Evolutionary conservation across 2,797 vertebrate species (phyloP).

Genomic region (Pelochelys cantorii): DNA sequence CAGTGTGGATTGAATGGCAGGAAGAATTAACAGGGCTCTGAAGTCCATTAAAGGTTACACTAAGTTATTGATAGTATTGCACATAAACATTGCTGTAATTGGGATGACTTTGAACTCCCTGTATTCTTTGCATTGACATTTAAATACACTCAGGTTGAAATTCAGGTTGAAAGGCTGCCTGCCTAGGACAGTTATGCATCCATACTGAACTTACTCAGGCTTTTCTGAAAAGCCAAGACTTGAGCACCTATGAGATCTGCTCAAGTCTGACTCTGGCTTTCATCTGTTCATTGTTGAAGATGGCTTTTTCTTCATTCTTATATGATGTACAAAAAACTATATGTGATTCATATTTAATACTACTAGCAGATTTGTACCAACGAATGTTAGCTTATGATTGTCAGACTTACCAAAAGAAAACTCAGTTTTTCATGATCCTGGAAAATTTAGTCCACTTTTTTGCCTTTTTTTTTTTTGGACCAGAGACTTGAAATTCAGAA

Average conservation of each 20-base stretch:
- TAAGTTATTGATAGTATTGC: background rate
- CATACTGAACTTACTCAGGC: background rate
- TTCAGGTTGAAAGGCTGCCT: background rate
- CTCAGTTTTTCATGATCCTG: background rate
- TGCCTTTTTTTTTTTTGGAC: background rate
- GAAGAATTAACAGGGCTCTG: slow-evolving; percentile 9
- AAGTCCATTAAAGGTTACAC: slow-evolving; percentile 14
- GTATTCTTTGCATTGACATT: background rate
- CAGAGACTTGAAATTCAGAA: background rate
- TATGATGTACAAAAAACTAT: background rate
- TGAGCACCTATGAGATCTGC: background rate
- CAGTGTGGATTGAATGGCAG: slow-evolving; percentile 24
- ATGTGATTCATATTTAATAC: background rate
- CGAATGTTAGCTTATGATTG: background rate
- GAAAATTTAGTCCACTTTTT: background rate
- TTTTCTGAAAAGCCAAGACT: background rate
- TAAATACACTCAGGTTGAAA: background rate
- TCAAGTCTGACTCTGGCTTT: background rate
- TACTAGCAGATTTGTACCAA: too few species aligned
- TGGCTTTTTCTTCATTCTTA: background rate
- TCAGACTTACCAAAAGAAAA: rapidly evolving
- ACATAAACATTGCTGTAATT: background rate
- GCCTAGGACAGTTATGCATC: background rate
- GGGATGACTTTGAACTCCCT: background rate
- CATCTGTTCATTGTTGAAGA: background rate